Conservation (phyloP, 2,888 invertebrate species). For the Brachycybe producta region DNA sequence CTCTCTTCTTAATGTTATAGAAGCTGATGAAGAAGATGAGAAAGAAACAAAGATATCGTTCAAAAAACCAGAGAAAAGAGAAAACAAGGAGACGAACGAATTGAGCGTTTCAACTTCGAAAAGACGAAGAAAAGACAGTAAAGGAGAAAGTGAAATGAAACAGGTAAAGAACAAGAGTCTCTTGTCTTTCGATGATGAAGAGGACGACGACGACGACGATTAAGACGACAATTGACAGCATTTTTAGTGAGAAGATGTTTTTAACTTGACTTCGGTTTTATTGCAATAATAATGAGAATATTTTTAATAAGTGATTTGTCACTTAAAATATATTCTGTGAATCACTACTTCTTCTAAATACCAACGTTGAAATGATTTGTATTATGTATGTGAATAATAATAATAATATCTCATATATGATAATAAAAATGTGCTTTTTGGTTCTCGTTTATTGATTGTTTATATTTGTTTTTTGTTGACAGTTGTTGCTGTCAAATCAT, state of each 20-base stretch:
- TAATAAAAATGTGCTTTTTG: too few relatives aligned
- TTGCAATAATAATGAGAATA: background rate
- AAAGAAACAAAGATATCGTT: constrained; percentile 23
- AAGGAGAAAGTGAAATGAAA: constrained; percentile 21
- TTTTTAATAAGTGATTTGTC: background rate
- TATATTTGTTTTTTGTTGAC: too few relatives aligned
- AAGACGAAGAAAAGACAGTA: constrained; percentile 20
- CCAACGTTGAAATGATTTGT: too few relatives aligned
- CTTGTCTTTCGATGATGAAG: constrained; percentile 30
- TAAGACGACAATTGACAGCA: background rate
- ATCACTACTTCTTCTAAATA: too few relatives aligned
- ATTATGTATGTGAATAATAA: too few relatives aligned
- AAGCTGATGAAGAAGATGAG: constrained; percentile 7
- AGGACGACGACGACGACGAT: constrained; percentile 26
- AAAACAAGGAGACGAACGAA: constrained; percentile 15
- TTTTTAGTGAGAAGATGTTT: background rate
- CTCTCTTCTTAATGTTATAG: background rate
- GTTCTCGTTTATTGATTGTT: too few relatives aligned
- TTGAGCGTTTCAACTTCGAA: constrained; percentile 15
- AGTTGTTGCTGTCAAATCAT: too few relatives aligned
- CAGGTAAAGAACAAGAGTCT: constrained; percentile 27
- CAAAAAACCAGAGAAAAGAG: constrained; percentile 27
- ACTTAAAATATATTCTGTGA: background rate
- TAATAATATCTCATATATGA: too few relatives aligned
- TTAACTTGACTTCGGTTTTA: background rate